A percentile compares a stretch with the other conserved stretches of the same genome.
Evolutionary conservation across 2,113 vertebrate species (phyloP).

Genomic region (Fukomys damarensis): DNA sequence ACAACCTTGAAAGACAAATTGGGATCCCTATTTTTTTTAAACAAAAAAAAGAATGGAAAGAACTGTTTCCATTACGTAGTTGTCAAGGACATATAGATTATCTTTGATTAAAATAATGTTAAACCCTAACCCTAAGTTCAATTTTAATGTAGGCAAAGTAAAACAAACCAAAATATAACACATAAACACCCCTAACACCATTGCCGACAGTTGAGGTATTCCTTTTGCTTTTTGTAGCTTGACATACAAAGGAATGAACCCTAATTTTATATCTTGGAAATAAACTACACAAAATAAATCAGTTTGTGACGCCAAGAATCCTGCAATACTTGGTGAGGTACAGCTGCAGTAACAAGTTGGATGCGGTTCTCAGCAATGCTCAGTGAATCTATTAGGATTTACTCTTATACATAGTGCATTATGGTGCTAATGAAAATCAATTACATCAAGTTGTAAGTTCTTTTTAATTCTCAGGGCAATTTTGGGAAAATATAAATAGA

Average conservation of each 20-base stretch:
- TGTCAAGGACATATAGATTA: slow-evolving; percentile 33
- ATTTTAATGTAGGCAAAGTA: slow-evolving; percentile 1
- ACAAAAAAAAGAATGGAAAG: slow-evolving; percentile 30
- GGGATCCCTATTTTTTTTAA: slow-evolving; percentile 42
- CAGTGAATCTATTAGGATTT: neutral
- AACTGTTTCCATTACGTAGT: neutral
- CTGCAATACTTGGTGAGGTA: neutral
- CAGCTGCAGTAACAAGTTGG: neutral
- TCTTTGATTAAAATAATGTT: slow-evolving; percentile 27
- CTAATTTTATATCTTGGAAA: slow-evolving; percentile 22
- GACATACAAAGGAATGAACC: neutral
- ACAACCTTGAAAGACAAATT: slow-evolving; percentile 64
- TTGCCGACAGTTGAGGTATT: neutral
- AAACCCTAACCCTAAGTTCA: too few relatives aligned
- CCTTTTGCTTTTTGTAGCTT: neutral
- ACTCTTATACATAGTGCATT: neutral
- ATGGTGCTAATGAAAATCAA: neutral
- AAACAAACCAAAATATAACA: slow-evolving; percentile 15
- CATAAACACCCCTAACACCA: neutral
- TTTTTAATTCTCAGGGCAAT: neutral
- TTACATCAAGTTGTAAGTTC: neutral
- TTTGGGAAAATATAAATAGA: neutral
- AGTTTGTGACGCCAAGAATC: neutral
- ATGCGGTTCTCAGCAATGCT: neutral
- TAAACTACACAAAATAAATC: neutral